A percentile compares a stretch with the other conserved stretches of the same genome.
These are phyloP conservation scores for Siniperca undulata DNA, from an alignment of 2,797 vertebrate species.

Conservation along the genomic window DNA sequence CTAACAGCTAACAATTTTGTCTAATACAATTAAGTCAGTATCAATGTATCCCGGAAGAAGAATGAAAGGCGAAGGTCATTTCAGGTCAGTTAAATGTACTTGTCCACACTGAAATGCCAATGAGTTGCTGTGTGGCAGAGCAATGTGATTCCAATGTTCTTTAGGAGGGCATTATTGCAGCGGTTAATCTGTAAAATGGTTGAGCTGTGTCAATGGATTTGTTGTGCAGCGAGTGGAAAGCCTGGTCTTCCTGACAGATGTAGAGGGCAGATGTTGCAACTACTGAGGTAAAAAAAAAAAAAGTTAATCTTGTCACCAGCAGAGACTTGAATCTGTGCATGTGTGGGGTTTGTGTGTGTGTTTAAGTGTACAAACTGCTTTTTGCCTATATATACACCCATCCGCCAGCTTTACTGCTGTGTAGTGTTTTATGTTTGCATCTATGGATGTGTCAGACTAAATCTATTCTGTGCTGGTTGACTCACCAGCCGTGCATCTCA, in stretches of 20 bases:
- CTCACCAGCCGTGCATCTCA: slow-evolving; percentile 3
- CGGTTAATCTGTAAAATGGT: slow-evolving; percentile 82
- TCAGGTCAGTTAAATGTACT: slow-evolving; percentile 20
- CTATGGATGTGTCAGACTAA: slow-evolving; percentile 6
- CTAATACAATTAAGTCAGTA: slow-evolving; percentile 18
- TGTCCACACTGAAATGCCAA: slow-evolving; percentile 11
- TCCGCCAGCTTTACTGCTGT: background rate
- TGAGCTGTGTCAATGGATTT: slow-evolving; percentile 77
- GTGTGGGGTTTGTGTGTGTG: slow-evolving; percentile 21
- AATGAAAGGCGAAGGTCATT: slow-evolving; percentile 12
- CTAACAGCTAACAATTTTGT: slow-evolving; percentile 20
- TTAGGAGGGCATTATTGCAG: slow-evolving; percentile 70
- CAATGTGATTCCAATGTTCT: slow-evolving; percentile 60
- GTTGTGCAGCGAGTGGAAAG: slow-evolving; percentile 65
- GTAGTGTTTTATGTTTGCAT: slow-evolving; percentile 28
- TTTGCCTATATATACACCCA: slow-evolving; percentile 17
- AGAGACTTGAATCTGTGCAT: slow-evolving; percentile 45
- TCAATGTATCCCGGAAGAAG: background rate
- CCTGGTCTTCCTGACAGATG: slow-evolving; percentile 78
- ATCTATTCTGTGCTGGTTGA: slow-evolving; percentile 11
- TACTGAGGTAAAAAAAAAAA: slow-evolving; percentile 70
- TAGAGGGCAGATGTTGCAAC: slow-evolving; percentile 82
- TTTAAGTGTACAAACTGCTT: slow-evolving; percentile 21
- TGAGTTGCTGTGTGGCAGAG: slow-evolving; percentile 27
- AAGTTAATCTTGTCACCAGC: slow-evolving; percentile 77